Base-by-base conservation (phyloP, 2,888 invertebrate species). In the Athrips mouffetella region DNA sequence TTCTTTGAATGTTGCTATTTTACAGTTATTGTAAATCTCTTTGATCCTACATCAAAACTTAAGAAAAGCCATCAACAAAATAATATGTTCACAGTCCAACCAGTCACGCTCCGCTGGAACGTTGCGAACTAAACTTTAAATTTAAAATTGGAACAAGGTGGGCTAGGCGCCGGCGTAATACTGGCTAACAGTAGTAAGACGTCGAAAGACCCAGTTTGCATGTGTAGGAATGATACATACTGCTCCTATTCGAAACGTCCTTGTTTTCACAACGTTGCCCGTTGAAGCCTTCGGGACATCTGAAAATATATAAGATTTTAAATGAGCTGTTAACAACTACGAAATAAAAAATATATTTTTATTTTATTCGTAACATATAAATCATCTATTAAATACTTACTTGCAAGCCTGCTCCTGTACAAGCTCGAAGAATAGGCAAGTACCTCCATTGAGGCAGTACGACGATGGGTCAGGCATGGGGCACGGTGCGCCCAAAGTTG, bases 371-470 rank as follows among this genome's bases (percentile, higher is more conserved):
- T n/a, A n/a, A n/a, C n/a, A n/a, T n/a, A n/a, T n/a, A n/a, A n/a
- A n/a, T n/a, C n/a, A n/a, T n/a, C n/a, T n/a, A 29, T 30, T 30
- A 31, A 45, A 31, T 27, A 45, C 94, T 94, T 89, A 96, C 96
- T 92, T 93, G 93, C 96, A 96, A 79, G 93, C 94, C 77, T 92
- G 91, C 88, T 94, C 94, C 76, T 91, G 91, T 71, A 96, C 92
- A 67, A 92, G 91, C 80, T 92, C 91, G 84, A 94, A 93, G 85
- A 92, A 93, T 80, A 92, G 91, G 89, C 97, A 97, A 60, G 93
- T 94, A 76, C 96, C 96, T 70, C 94, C 95, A 79, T 96, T 96
- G 80, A 95, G 91, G 89, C 96, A 97, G 85, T 92, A 96, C 62
- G 91, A 91, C 61, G 92, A 82, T 16, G 88, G 88, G 54, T 85